Base-by-base conservation (phyloP, 53 echinoderm and acorn worm genomes). In the Temnopleurus reevesii region DNA sequence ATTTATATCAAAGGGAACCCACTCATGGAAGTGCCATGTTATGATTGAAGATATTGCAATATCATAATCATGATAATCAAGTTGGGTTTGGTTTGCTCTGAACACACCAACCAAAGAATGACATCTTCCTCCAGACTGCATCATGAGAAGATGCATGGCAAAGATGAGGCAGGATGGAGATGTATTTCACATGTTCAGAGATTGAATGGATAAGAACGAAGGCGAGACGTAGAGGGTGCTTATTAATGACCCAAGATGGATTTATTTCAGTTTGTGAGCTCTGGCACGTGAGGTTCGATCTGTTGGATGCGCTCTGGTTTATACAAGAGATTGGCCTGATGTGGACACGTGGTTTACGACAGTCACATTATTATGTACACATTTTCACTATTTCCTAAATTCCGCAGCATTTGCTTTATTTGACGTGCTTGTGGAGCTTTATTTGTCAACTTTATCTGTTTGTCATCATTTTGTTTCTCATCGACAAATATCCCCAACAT, bases 191-290 rank as follows among this genome's bases (percentile, higher is more conserved):
- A 17, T 26, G 81, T 28, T 44, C 49, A 12, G 53, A 81, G 81
- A 81, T 81, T 81, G 81, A 81, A 81, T 44, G 81, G 81, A 81
- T 81, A 81, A 81, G 49, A 51, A 53, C 27, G 53, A 18, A 51
- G 46, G 33, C 49, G 46, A 81, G 81, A 53, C 81, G 25, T 31
- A 33, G 12, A 25, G 53, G 47, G 30, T 49, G 24, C 27, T 51
- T 46, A 53, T 47, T 51, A 81, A 51, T 81, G 81, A 81, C 81
- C 81, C 54, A 28, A 30, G 49, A 47, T 53, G 53, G 23, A 81
- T 81, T 51, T 51, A 51, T 81, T 81, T 81, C 81, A 81, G 12
- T 81, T 81, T 31, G 49, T 17, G 9, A 12, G 46, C n/a, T 47
- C 19, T 8, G n/a, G 80, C 46, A 12, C 29, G 53, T 27, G 54